Percentiles rank a stretch among this genome's conserved stretches.
Evolutionary conservation across 2,888 invertebrate species (phyloP).

Genomic region (Pyralis farinalis): DNA sequence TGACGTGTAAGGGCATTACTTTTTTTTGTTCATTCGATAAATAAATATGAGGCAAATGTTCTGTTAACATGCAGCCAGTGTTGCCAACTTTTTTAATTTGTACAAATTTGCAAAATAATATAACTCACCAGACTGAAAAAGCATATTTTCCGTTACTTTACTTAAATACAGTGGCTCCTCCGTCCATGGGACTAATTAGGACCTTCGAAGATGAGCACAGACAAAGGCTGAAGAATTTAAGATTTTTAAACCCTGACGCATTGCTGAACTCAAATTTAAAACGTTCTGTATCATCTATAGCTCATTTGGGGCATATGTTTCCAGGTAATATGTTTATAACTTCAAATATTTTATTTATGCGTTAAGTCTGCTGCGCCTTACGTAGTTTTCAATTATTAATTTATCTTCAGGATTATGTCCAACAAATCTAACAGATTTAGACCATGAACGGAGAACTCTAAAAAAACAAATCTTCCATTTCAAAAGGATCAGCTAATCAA

Average conservation of each 20-base stretch:
- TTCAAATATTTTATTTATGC: background rate
- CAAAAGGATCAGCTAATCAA: constrained; percentile 10
- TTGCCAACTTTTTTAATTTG: no score
- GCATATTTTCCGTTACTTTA: no score
- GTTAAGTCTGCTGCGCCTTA: background rate
- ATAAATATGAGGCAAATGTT: no score
- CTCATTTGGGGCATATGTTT: constrained; percentile 14
- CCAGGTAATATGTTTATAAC: constrained; percentile 8
- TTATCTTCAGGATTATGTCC: constrained; percentile 8
- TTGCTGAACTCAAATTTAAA: constrained; percentile 10
- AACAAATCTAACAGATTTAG: constrained; percentile 19
- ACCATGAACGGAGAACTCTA: constrained; percentile 16
- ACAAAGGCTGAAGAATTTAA: constrained; percentile 11
- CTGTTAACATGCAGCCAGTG: no score
- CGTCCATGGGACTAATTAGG: no score
- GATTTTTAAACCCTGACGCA: constrained; percentile 12
- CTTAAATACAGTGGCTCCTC: no score
- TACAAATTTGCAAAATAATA: no score
- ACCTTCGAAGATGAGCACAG: constrained; percentile 13
- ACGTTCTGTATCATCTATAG: constrained; percentile 15
- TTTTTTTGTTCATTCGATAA: no score
- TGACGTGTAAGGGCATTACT: no score
- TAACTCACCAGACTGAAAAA: no score
- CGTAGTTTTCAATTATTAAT: constrained; percentile 10
- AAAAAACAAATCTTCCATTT: constrained; percentile 18